Conservation (phyloP, 2,888 invertebrate species). For the Papilio protenor region DNA sequence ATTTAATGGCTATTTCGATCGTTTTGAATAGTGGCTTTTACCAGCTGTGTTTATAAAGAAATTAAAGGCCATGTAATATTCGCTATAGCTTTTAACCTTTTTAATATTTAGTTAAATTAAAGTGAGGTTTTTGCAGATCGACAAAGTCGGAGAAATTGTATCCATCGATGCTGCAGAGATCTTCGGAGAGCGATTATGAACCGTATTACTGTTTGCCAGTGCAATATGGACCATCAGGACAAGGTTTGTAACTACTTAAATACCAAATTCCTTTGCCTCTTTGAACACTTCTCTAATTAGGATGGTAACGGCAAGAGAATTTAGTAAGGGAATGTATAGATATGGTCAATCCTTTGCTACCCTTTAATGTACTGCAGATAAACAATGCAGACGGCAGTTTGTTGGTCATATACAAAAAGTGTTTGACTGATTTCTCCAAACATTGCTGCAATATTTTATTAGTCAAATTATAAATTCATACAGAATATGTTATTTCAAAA, state of each 20-base stretch:
- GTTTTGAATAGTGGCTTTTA: constrained; percentile 57
- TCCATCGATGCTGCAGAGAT: constrained; percentile 94
- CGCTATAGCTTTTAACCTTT: constrained; percentile 41
- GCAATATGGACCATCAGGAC: constrained; percentile 83
- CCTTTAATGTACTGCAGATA: too few species aligned
- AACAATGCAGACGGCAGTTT: neutral
- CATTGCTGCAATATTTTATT: neutral
- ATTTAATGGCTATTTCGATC: constrained; percentile 44
- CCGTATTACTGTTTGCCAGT: constrained; percentile 94
- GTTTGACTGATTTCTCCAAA: neutral
- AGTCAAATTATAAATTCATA: neutral
- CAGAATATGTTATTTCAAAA: neutral
- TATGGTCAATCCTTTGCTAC: too few species aligned
- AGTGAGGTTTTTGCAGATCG: constrained; percentile 85
- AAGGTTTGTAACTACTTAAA: constrained; percentile 77
- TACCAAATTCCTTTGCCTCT: too few species aligned
- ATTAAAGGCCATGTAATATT: constrained; percentile 56
- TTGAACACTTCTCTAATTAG: too few species aligned
- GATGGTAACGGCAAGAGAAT: too few species aligned
- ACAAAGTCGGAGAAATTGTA: constrained; percentile 98
- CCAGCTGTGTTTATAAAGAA: constrained; percentile 56
- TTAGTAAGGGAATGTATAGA: too few species aligned
- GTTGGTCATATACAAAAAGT: neutral
- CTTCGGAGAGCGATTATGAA: constrained; percentile 92
- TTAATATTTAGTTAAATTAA: constrained; percentile 22